Evolutionary conservation across 23 tunicate species (phyloP).

Genomic region (Phallusia fumigata): DNA sequence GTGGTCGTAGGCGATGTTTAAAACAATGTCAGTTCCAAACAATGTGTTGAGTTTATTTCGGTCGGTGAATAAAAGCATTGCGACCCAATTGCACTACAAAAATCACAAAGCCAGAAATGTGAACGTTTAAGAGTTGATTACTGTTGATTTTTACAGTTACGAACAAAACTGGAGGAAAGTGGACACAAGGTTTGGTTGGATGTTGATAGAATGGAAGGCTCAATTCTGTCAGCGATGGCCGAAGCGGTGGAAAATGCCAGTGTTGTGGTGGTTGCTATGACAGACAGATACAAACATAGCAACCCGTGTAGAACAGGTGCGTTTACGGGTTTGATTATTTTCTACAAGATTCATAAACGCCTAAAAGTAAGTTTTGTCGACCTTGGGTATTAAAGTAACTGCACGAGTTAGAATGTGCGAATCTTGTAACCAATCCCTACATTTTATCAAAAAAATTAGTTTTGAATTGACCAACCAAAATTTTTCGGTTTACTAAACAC

Average conservation of each 20-base stretch:
- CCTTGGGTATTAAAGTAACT: too few species aligned
- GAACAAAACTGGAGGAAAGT: conserved; percentile 22
- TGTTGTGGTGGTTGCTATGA: conserved; percentile 59
- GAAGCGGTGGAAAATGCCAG: conserved; percentile 65
- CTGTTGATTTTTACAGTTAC: conserved; percentile 42
- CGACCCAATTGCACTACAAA: not conserved
- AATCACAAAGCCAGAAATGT: too few species aligned
- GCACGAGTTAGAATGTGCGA: too few species aligned
- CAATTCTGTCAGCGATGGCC: conserved; percentile 67
- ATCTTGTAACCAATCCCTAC: not conserved
- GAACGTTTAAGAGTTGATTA: too few species aligned
- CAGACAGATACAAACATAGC: conserved; percentile 79
- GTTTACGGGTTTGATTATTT: not conserved
- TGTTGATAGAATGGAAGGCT: conserved; percentile 52
- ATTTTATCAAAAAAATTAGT: too few species aligned
- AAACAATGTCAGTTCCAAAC: not conserved
- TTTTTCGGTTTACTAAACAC: too few species aligned
- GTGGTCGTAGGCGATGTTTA: not conserved
- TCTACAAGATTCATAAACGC: too few species aligned
- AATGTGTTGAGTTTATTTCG: not conserved
- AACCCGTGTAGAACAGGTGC: conserved; percentile 56
- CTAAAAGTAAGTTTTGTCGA: too few species aligned
- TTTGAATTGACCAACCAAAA: too few species aligned
- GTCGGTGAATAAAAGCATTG: too few species aligned
- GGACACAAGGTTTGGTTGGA: conserved; percentile 68